Evolutionary conservation across 2,888 invertebrate species (phyloP).

Genomic region (Drosophila meridionalis): DNA sequence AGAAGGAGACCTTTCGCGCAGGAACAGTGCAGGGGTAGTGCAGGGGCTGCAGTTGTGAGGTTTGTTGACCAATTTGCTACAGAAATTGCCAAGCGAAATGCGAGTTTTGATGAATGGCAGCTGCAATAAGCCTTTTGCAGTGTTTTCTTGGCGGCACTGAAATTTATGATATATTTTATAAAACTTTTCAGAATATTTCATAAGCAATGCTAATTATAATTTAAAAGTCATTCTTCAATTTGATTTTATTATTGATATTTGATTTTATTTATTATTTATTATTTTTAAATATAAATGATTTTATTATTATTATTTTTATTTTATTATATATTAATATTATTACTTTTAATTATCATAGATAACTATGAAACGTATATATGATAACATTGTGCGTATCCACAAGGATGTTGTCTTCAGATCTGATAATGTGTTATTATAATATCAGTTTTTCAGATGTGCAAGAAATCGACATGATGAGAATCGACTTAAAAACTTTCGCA

Average conservation of each 20-base stretch:
- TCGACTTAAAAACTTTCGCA: too few relatives aligned
- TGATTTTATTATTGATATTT: not conserved
- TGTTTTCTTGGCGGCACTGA: not conserved
- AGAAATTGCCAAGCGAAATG: constrained; percentile 44
- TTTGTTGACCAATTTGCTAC: constrained; percentile 36
- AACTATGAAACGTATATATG: too few relatives aligned
- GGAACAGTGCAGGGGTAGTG: not conserved
- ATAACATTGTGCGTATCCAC: too few relatives aligned
- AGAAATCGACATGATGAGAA: too few relatives aligned
- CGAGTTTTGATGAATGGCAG: constrained; percentile 23
- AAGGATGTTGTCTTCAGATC: not conserved
- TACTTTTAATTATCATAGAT: not conserved
- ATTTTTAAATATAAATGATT: too few relatives aligned
- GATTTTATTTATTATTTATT: too few relatives aligned
- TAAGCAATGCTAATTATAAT: not conserved
- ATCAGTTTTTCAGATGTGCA: too few relatives aligned
- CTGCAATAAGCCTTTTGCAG: not conserved
- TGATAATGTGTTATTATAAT: not conserved
- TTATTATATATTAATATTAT: too few relatives aligned
- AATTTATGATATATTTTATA: not conserved
- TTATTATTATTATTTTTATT: too few relatives aligned
- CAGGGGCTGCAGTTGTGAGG: not conserved
- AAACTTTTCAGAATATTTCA: not conserved
- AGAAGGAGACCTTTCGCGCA: not conserved
- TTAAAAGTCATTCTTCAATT: not conserved